Evolutionary conservation across 2,113 vertebrate genomes (phyloP).

Genomic region (Choloepus hoffmanni): DNA sequence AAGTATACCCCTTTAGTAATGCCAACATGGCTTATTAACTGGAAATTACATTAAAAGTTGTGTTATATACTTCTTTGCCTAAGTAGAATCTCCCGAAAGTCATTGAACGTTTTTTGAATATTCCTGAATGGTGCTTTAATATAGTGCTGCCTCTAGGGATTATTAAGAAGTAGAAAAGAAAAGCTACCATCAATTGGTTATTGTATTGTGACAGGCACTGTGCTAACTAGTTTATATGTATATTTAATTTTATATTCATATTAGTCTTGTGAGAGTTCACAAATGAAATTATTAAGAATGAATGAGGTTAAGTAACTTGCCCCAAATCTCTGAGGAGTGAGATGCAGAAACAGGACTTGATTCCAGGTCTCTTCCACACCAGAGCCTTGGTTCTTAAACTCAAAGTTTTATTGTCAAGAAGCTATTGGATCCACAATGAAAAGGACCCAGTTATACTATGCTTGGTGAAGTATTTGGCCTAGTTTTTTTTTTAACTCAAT

Average conservation of each 20-base stretch:
- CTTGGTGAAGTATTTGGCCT: slow-evolving; percentile 42
- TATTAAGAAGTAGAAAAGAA: slow-evolving; percentile 68
- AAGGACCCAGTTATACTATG: not conserved
- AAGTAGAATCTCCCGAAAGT: slow-evolving; percentile 55
- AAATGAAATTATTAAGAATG: slow-evolving; percentile 65
- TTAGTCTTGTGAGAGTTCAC: slow-evolving; percentile 61
- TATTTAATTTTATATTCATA: slow-evolving; percentile 36
- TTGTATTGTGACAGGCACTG: slow-evolving; percentile 45
- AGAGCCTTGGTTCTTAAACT: slow-evolving; percentile 46
- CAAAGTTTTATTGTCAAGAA: slow-evolving; percentile 48
- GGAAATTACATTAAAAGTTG: slow-evolving; percentile 46
- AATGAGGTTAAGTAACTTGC: slow-evolving; percentile 47
- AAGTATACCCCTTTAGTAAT: slow-evolving; percentile 29
- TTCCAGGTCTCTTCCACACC: slow-evolving; percentile 38
- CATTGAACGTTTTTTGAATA: slow-evolving; percentile 57
- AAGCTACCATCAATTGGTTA: slow-evolving; percentile 70
- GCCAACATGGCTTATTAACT: slow-evolving; percentile 10
- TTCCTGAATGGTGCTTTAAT: slow-evolving; percentile 64
- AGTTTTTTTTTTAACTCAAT: slow-evolving; percentile 64
- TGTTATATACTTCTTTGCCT: slow-evolving; percentile 31
- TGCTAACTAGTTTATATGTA: slow-evolving; percentile 56
- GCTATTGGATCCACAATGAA: not conserved
- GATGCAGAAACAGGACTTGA: slow-evolving; percentile 36
- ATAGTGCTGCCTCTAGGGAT: not conserved
- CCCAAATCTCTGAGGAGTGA: slow-evolving; percentile 25